Conservation (phyloP, 1,140 invertebrate species). For the Platyscapa corneri region DNA sequence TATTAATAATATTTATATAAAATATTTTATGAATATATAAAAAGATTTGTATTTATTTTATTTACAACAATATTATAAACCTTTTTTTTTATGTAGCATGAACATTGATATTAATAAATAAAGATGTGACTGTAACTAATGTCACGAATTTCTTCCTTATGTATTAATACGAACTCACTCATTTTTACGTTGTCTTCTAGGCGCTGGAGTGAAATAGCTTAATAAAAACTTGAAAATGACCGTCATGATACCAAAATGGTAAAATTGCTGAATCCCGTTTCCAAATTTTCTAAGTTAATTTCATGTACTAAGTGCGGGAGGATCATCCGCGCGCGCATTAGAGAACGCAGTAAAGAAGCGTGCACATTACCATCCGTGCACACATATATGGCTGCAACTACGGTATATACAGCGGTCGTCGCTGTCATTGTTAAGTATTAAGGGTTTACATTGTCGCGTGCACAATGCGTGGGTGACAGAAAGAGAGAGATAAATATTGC, state of each 20-base stretch:
- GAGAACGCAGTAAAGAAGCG: too few relatives aligned
- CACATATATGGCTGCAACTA: not conserved
- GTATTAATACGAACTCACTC: too few relatives aligned
- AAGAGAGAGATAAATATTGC: not conserved
- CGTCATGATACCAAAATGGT: too few relatives aligned
- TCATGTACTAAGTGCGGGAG: not conserved
- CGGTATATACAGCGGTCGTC: not conserved
- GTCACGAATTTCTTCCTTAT: too few relatives aligned
- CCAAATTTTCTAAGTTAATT: not conserved
- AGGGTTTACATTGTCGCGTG: not conserved
- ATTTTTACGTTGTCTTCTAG: too few relatives aligned
- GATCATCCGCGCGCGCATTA: not conserved
- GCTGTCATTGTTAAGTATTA: not conserved
- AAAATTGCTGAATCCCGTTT: too few relatives aligned
- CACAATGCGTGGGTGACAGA: not conserved
- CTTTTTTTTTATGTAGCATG: too few relatives aligned
- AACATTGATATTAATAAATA: too few relatives aligned
- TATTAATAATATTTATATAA: not conserved
- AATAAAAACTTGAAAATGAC: too few relatives aligned
- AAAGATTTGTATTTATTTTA: not conserved
- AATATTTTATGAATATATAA: not conserved
- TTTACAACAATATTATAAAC: too few relatives aligned
- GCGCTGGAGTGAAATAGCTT: not conserved
- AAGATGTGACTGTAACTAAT: too few relatives aligned
- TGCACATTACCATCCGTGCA: not conserved